Conservation (phyloP, 1,140 invertebrate genomes). For the Chelonus insularis region DNA sequence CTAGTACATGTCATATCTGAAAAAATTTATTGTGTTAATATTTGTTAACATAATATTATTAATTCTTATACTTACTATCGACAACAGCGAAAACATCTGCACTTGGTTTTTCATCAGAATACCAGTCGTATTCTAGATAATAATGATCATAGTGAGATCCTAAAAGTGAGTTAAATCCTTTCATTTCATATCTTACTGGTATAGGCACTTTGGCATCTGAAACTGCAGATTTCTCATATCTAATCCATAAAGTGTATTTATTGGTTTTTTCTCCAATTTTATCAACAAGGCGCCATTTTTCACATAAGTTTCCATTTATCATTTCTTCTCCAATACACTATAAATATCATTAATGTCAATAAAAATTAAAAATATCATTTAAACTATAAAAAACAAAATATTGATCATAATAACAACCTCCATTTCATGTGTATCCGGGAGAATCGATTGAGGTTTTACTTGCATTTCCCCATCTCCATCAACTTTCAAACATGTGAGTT, state of each 20-base stretch:
- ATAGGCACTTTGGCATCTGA: conserved; percentile 57
- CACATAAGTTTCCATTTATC: conserved; percentile 66
- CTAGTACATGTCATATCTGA: conserved; percentile 73
- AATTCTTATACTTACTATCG: conserved; percentile 55
- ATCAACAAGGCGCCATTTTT: conserved; percentile 75
- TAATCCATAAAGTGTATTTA: conserved; percentile 85
- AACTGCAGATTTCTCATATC: conserved; percentile 60
- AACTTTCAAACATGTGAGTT: conserved; percentile 80
- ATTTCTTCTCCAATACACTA: conserved; percentile 65
- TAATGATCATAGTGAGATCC: conserved; percentile 97
- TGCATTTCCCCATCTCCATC: conserved; percentile 71
- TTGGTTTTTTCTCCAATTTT: conserved; percentile 78
- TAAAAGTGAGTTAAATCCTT: conserved; percentile 86
- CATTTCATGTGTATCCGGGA: conserved; percentile 83
- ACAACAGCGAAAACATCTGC: conserved; percentile 71
- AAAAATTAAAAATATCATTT: conserved; percentile 19
- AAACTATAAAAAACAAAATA: too few relatives aligned
- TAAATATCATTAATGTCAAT: conserved; percentile 25
- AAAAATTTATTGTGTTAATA: conserved; percentile 18
- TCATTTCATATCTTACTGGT: conserved; percentile 88
- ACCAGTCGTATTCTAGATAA: conserved; percentile 81
- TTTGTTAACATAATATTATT: conserved; percentile 10
- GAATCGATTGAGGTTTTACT: conserved; percentile 74
- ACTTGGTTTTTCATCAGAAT: conserved; percentile 68
- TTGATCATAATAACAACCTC: conserved; percentile 60